Conservation (phyloP, 1,140 invertebrate species). For the Bombus waltoni region DNA sequence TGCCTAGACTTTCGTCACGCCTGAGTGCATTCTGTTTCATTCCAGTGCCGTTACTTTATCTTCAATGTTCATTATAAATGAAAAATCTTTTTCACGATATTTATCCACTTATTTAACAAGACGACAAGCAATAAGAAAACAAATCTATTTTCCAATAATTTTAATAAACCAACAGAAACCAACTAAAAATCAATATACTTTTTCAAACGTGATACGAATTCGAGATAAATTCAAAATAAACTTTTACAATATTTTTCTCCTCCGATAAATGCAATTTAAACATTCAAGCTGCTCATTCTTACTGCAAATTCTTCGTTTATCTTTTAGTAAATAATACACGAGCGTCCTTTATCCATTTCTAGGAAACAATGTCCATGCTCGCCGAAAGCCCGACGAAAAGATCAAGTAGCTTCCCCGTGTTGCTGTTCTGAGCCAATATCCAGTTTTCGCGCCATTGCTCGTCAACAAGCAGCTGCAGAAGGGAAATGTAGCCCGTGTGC, state of each 20-base stretch:
- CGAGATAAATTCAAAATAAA: neutral
- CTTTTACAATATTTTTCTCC: neutral
- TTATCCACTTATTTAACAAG: too few relatives aligned
- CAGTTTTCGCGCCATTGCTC: neutral
- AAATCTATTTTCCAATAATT: neutral
- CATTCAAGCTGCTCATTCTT: too few relatives aligned
- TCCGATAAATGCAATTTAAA: neutral
- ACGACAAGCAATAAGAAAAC: too few relatives aligned
- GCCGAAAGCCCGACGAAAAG: neutral
- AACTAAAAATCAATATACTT: neutral
- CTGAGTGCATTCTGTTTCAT: neutral
- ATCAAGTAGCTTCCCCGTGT: neutral
- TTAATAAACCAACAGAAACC: neutral
- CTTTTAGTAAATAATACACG: too few relatives aligned
- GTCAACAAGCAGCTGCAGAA: neutral
- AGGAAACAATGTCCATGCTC: conserved; percentile 13
- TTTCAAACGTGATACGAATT: neutral
- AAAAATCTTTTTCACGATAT: neutral
- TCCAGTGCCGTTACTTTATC: neutral
- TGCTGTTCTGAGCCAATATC: neutral
- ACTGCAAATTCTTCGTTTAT: too few relatives aligned
- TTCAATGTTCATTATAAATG: neutral
- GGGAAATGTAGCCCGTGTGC: conserved; percentile 22
- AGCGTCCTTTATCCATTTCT: neutral
- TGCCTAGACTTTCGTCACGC: neutral